Percentiles rank a stretch among this genome's conserved stretches.
Conservation (phyloP, 2,797 vertebrate genomes). For the Clarias fuscus region DNA sequence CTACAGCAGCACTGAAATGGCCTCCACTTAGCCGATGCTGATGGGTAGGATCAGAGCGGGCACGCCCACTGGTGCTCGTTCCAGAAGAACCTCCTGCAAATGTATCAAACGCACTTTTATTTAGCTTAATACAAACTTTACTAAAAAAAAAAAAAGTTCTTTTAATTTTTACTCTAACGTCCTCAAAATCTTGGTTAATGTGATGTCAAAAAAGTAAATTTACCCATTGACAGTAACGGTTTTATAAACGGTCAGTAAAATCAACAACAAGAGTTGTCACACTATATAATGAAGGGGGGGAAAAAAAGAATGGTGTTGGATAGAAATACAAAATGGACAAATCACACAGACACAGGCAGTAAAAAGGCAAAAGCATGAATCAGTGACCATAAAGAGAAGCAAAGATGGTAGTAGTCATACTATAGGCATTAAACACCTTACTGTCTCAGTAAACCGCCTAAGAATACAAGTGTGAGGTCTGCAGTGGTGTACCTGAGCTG, state of each 20-base stretch:
- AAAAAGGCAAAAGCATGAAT: background rate
- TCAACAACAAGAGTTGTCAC: background rate
- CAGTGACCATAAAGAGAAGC: background rate
- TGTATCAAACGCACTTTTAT: conserved; percentile 18
- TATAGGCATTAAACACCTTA: background rate
- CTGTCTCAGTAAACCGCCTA: background rate
- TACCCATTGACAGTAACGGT: background rate
- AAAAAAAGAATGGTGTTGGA: background rate
- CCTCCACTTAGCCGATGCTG: conserved; percentile 97
- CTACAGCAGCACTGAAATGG: conserved; percentile 91
- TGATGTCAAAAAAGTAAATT: background rate
- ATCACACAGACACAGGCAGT: background rate
- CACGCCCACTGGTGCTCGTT: conserved; percentile 96
- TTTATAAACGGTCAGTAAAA: background rate
- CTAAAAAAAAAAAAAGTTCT: background rate
- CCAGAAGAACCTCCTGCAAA: conserved; percentile 94
- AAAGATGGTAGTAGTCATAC: background rate
- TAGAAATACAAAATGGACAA: background rate
- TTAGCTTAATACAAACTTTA: background rate
- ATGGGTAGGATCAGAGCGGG: conserved; percentile 96
- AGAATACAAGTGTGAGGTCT: background rate
- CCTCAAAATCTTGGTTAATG: conserved; percentile 4
- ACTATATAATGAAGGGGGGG: background rate
- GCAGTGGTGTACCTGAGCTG: conserved; percentile 84
- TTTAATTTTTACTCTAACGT: background rate